Conservation (phyloP, 2,113 vertebrate genomes). For the Erinaceus europaeus region DNA sequence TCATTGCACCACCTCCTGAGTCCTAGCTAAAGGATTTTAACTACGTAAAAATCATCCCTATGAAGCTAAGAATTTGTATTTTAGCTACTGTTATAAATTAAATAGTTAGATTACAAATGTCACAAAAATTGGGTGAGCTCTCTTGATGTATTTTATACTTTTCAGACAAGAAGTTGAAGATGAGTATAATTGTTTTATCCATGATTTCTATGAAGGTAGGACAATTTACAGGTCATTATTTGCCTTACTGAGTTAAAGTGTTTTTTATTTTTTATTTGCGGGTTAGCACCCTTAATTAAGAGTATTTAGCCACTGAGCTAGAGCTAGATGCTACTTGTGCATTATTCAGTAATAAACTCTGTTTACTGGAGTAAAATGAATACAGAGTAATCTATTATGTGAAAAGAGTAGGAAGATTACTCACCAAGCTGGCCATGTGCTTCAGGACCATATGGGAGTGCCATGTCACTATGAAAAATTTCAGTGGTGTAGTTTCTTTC, state of each 20-base stretch:
- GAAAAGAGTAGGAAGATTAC: too few species aligned
- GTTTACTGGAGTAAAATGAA: not conserved
- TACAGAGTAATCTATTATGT: not conserved
- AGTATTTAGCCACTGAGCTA: not conserved
- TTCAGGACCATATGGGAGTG: too few species aligned
- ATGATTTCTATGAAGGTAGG: not conserved
- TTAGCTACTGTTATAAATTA: not conserved
- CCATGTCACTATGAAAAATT: too few species aligned
- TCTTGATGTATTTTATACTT: conserved; percentile 1
- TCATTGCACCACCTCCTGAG: too few species aligned
- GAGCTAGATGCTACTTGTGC: not conserved
- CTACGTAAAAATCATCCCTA: not conserved
- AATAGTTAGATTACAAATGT: not conserved
- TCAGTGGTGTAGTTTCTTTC: too few species aligned
- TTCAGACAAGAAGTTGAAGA: not conserved
- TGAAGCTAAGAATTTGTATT: not conserved
- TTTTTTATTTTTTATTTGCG: not conserved
- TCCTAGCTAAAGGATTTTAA: conserved; percentile 14
- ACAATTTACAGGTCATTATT: not conserved
- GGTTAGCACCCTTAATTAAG: not conserved
- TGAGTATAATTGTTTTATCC: not conserved
- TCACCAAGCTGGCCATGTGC: too few species aligned
- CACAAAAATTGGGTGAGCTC: not conserved
- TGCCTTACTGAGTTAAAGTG: not conserved
- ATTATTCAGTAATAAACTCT: not conserved